phyloP scores from a whole-genome alignment of 2,113 vertebrate genomes.

The Turnix velox region DNA sequence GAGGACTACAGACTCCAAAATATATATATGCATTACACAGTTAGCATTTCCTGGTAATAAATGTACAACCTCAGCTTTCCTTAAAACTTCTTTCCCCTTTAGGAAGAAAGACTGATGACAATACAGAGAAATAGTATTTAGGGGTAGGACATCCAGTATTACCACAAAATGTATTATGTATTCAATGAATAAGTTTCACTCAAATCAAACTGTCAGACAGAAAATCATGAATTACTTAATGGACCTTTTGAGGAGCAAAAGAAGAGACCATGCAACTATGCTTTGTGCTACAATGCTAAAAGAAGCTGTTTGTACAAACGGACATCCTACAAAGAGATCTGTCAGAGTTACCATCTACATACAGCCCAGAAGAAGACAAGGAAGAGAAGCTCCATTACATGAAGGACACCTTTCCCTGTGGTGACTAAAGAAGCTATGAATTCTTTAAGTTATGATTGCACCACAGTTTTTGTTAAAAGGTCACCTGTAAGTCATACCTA shows the following conservation, averaged over 20 bases:
- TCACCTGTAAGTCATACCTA: accelerated
- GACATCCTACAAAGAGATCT: neutral
- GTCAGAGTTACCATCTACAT: accelerated
- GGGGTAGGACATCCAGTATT: neutral
- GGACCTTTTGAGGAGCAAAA: neutral
- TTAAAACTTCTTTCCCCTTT: neutral
- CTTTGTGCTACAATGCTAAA: neutral
- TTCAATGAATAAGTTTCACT: neutral
- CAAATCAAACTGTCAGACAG: neutral
- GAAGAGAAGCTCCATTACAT: neutral
- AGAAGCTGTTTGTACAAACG: neutral
- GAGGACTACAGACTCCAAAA: neutral
- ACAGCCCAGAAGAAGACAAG: neutral
- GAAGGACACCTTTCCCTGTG: neutral
- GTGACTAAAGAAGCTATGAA: neutral
- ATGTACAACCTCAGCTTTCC: neutral
- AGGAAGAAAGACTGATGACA: neutral
- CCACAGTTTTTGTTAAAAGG: neutral
- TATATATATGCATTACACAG: neutral
- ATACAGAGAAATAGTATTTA: neutral
- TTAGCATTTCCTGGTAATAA: neutral
- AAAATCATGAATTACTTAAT: neutral
- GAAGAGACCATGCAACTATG: neutral
- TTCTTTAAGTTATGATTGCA: neutral
- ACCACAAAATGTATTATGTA: neutral